Conservation (phyloP, 1,140 invertebrate species). For the Cheumatopsyche charites region DNA sequence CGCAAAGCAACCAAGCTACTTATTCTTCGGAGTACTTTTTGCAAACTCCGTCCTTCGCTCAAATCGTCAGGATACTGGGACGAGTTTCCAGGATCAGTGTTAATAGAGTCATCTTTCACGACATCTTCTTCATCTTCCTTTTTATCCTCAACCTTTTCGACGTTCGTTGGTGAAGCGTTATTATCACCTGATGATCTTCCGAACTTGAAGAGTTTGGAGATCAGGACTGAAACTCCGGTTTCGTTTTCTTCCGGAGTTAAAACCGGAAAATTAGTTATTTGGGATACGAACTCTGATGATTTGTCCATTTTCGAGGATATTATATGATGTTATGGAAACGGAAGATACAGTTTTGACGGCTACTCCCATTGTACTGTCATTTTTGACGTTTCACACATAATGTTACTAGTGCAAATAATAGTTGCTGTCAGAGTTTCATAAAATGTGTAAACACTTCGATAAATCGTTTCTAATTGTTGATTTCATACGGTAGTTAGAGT, state of each 20-base stretch:
- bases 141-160: too few species aligned
- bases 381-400: too few species aligned
- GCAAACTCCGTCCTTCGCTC: constrained; percentile 71
- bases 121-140: constrained; percentile 7
- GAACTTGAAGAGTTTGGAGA: constrained; percentile 60
- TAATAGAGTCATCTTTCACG: constrained; percentile 14
- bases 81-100: not conserved
- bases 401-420: too few species aligned
- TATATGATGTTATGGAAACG: not conserved
- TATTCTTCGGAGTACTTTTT: constrained; percentile 80
- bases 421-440: too few species aligned
- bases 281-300: constrained; percentile 48
- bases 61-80: constrained; percentile 52
- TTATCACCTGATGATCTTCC: constrained; percentile 55
- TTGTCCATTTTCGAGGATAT: constrained; percentile 34
- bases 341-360: not conserved
- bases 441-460: too few species aligned
- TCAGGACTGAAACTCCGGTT: constrained; percentile 58
- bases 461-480: too few species aligned
- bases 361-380: too few species aligned
- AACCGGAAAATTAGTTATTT: constrained; percentile 59
- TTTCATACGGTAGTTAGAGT: too few species aligned
- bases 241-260: constrained; percentile 57
- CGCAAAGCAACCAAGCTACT: constrained; percentile 78
- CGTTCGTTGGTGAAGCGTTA: constrained; percentile 18